phyloP scores from a whole-genome alignment of 2,113 vertebrate genomes.

The Nanorana parkeri region DNA sequence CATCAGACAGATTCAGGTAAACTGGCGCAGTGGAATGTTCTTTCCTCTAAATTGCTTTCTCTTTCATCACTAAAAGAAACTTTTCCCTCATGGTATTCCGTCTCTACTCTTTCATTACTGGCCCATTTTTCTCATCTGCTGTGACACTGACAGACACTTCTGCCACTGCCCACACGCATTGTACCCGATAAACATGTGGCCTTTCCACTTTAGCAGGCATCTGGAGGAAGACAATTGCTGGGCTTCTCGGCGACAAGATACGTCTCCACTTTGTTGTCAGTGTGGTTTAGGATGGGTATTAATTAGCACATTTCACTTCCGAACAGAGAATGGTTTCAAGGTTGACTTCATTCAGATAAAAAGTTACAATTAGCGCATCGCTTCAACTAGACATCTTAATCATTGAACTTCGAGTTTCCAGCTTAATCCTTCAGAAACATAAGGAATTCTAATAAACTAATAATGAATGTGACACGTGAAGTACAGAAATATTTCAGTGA shows the following conservation, averaged over 20 bases:
- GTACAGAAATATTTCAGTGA: no score
- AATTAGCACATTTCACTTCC: conserved; percentile 30
- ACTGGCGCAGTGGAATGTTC: not conserved
- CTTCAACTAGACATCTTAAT: not conserved
- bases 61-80: not conserved
- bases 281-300: not conserved
- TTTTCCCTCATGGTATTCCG: conserved; percentile 6
- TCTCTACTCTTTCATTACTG: conserved; percentile 33
- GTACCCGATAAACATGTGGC: conserved; percentile 37
- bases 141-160: conserved; percentile 35
- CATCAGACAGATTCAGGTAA: not conserved
- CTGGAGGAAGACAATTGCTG: conserved; percentile 33
- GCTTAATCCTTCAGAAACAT: not conserved
- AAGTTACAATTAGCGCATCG: conserved; percentile 14
- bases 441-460: no score
- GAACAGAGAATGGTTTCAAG: conserved; percentile 1
- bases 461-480: no score
- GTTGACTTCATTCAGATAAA: not conserved
- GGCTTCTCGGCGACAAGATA: conserved; percentile 20
- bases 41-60: not conserved
- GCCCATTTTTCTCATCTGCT: conserved; percentile 24
- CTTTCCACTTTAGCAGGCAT: conserved; percentile 23
- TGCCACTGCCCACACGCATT: conserved; percentile 34
- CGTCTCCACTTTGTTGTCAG: conserved; percentile 11
- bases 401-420: not conserved